Conservation (phyloP, 2,797 vertebrate genomes). For the Macroramphosus scolopax region DNA sequence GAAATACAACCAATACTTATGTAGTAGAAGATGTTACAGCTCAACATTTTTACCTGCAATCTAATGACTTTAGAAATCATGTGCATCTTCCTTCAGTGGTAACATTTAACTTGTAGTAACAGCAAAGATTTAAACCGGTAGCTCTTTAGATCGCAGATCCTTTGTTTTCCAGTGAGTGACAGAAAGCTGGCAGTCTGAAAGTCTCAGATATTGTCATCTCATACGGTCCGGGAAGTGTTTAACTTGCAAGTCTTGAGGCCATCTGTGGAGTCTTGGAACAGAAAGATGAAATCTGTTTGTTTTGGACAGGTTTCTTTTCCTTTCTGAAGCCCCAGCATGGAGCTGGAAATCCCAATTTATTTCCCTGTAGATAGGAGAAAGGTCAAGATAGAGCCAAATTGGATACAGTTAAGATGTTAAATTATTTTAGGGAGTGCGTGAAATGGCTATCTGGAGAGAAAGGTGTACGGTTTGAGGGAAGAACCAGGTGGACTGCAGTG, state of each 20-base stretch:
- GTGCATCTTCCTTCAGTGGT: no score
- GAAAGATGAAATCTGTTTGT: slow-evolving; percentile 51
- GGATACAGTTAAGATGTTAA: slow-evolving; percentile 23
- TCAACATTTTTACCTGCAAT: no score
- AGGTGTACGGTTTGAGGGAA: slow-evolving; percentile 7
- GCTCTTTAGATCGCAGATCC: no score
- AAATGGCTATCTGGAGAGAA: slow-evolving; percentile 16
- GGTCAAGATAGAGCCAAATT: slow-evolving; percentile 24
- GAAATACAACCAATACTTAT: neutral
- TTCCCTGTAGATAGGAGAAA: slow-evolving; percentile 32
- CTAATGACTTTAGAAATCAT: no score
- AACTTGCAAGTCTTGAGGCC: slow-evolving; percentile 58
- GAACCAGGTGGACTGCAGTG: slow-evolving; percentile 12
- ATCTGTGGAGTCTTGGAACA: slow-evolving; percentile 64
- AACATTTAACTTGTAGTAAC: no score
- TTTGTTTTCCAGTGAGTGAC: no score
- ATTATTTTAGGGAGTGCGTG: slow-evolving; percentile 14
- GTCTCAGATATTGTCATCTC: slow-evolving; percentile 52
- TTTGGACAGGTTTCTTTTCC: slow-evolving; percentile 44
- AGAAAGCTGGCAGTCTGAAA: slow-evolving; percentile 22
- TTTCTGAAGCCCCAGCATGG: slow-evolving; percentile 21
- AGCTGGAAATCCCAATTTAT: slow-evolving; percentile 34
- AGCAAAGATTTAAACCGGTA: no score
- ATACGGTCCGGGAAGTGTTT: slow-evolving; percentile 57
- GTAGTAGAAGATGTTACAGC: no score